Percentiles rank a stretch among this genome's conserved stretches.
phyloP scores from a whole-genome alignment of 2,888 invertebrate species.

The Sicus ferrugineus region DNA sequence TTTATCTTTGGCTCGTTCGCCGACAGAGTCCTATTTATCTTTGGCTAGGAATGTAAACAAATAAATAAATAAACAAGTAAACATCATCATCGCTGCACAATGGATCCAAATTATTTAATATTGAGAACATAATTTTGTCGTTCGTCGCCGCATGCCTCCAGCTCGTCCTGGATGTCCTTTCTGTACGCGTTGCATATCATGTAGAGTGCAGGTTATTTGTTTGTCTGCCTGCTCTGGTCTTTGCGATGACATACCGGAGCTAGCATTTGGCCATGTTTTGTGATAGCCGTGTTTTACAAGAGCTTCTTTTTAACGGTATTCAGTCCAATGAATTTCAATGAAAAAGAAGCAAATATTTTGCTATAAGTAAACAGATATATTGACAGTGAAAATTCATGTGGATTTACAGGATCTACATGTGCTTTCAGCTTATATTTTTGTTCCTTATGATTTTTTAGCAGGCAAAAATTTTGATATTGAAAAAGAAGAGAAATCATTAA shows the following conservation, averaged over 20 bases:
- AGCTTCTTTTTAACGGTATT: background rate
- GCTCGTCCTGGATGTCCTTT: background rate
- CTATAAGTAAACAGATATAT: background rate
- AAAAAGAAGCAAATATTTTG: slow-evolving; percentile 6
- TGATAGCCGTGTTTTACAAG: background rate
- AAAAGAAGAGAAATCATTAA: too few relatives aligned
- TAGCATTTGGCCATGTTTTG: background rate
- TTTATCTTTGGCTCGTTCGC: slow-evolving; percentile 19
- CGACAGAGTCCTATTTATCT: slow-evolving; percentile 20
- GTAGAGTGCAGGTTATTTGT: background rate
- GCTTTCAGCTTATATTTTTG: background rate
- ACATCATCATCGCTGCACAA: slow-evolving; percentile 32
- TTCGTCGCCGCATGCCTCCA: background rate
- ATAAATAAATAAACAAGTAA: slow-evolving; percentile 24
- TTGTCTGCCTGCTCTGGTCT: too few relatives aligned
- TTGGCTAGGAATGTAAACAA: slow-evolving; percentile 30
- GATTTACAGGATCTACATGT: background rate
- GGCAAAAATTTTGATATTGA: too few relatives aligned
- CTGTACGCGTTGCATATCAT: background rate
- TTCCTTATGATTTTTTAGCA: too few relatives aligned
- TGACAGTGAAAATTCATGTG: slow-evolving; percentile 3
- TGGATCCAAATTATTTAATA: slow-evolving; percentile 39
- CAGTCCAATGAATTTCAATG: too few relatives aligned
- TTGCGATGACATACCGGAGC: too few relatives aligned
- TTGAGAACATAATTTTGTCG: slow-evolving; percentile 36